Conservation (phyloP, 1,140 invertebrate species). For the Chironomus tepperi region DNA sequence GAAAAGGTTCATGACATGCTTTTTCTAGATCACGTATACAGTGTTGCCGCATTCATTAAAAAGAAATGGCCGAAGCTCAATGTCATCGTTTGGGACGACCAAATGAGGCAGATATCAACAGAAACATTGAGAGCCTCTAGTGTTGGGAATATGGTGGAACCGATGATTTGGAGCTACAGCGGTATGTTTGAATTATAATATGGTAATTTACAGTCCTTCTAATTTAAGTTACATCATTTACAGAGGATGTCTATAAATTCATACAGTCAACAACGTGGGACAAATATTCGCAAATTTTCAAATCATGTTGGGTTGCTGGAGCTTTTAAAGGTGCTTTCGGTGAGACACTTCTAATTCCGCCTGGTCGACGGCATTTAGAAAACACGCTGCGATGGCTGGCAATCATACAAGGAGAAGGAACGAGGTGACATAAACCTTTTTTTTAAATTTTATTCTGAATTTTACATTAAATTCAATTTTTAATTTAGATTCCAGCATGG, state of each 20-base stretch:
- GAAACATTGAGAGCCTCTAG: constrained; percentile 55
- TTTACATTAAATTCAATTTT: no score
- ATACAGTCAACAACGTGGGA: constrained; percentile 55
- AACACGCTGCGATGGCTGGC: constrained; percentile 64
- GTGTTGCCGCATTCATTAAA: constrained; percentile 52
- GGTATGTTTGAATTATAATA: no score
- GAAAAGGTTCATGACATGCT: constrained; percentile 48
- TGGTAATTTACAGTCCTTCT: no score
- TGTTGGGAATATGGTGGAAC: constrained; percentile 68
- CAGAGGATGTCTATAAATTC: constrained; percentile 49
- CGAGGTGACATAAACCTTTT: no score
- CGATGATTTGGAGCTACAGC: constrained; percentile 75
- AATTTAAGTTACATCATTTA: constrained; percentile 27
- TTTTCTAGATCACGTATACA: constrained; percentile 61
- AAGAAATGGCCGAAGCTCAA: constrained; percentile 53
- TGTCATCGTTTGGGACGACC: constrained; percentile 92
- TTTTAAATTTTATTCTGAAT: no score
- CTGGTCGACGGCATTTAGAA: constrained; percentile 55
- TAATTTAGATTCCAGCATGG: constrained; percentile 41
- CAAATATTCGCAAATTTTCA: constrained; percentile 68
- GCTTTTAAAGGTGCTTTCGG: constrained; percentile 88
- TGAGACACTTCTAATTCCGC: constrained; percentile 60
- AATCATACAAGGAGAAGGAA: constrained; percentile 48
- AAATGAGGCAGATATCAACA: constrained; percentile 68
- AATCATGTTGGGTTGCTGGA: constrained; percentile 78